Base-by-base conservation (phyloP, 1,140 invertebrate genomes). In the Solen grandis region DNA sequence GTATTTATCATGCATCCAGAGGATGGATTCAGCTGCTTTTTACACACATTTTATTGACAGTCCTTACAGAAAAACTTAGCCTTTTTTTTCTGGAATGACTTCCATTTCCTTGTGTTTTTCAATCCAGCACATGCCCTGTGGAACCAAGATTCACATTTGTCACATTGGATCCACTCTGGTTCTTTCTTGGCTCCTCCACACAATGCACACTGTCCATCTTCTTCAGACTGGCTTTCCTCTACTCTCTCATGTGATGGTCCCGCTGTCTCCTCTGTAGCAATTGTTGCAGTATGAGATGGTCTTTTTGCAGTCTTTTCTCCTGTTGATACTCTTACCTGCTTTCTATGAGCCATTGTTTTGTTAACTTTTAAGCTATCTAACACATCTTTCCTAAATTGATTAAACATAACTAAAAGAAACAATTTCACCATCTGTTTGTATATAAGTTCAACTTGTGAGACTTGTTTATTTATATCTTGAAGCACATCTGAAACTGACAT, bases 261-360 rank as follows among this genome's bases (percentile, higher is more conserved):
- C 19, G 3, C 14, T 55, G 54, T 33, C n/a, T 25, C 38, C 19
- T 16, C 57, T 57, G 19, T 25, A 25, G 2, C 5, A 13, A 22
- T 55, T n/a, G 29, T 8, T 31, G 52, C 16, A 55, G 5, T 55
- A 3, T 25, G n/a, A 31, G 16, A 5, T 5, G 19, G 5, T 4
- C 14, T 14, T 1, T 29, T 57, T 55, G 31, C 27, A 8, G 0
- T 52, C 3, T 50, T 25, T 38, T 5, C 25, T 3, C 8, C 10
- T 16, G 27, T 27, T n/a, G 46, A 54, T n/a, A 70, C 68, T 29
- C 68, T 54, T 70, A 70, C n/a, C 27, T 70, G 25, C 31, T 70
- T 55, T 36, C 68, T 54, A 27, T 70, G 52, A 22, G 68, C 68
- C 68, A 70, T 70, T 33, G 54, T 54, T 70, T 70, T 70, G 33